These are phyloP conservation scores for Pongo pygmaeus DNA, from an alignment of 2,113 vertebrate species.

Conservation along the genomic window DNA sequence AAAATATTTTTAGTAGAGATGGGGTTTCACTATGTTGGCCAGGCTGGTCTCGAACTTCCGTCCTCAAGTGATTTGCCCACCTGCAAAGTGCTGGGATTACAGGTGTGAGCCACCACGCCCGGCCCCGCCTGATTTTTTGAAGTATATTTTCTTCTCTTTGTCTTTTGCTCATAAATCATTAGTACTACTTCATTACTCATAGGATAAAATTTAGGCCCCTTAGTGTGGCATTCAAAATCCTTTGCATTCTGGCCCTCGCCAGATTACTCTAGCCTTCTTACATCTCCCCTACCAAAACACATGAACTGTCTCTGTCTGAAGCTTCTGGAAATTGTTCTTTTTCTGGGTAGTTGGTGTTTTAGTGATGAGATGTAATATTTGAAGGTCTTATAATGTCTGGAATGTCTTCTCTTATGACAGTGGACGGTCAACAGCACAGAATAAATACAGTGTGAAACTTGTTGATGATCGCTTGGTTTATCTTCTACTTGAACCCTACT, in stretches of 20 bases:
- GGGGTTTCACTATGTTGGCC: no score
- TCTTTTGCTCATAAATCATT: constrained; percentile 31
- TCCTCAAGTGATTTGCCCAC: not conserved
- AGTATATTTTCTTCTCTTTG: constrained; percentile 26
- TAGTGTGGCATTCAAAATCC: not conserved
- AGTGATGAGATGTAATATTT: constrained; percentile 36
- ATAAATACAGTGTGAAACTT: not conserved
- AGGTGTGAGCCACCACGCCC: not conserved
- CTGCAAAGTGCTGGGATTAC: not conserved
- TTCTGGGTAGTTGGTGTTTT: constrained; percentile 42
- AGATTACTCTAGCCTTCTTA: not conserved
- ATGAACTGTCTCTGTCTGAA: not conserved
- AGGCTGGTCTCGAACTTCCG: not conserved
- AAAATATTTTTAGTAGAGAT: no score
- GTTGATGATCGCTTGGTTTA: not conserved
- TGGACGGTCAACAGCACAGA: not conserved
- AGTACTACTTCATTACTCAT: not conserved
- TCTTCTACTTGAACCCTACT: not conserved
- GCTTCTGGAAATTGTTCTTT: constrained; percentile 27
- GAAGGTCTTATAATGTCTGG: not conserved
- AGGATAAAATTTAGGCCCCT: not conserved
- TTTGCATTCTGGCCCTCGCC: not conserved
- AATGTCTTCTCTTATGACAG: constrained; percentile 7
- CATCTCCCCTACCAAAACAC: not conserved
- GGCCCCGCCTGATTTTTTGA: constrained; percentile 29